Evolutionary conservation across 2,888 invertebrate genomes (phyloP), one percentile per base, ranked within the genome.

Genomic region (Monochamus alternatus): DNA sequence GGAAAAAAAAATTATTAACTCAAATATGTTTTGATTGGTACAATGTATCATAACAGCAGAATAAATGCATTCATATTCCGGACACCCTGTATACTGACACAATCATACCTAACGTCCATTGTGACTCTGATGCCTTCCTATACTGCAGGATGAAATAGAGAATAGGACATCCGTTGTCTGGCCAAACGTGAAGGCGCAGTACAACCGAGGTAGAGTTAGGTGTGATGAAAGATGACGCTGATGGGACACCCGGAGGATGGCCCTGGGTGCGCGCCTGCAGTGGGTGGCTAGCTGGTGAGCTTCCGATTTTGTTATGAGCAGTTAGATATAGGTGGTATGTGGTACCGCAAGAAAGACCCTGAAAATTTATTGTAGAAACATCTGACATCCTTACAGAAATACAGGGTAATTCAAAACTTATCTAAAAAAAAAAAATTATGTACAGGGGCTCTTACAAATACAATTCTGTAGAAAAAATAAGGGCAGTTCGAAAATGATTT

Each of bases 91-190:
- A 55, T 43, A 0, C 22, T 62, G n/a, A 30, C 38, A 51, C 10
- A 44, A n/a, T 2, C 79, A 85, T 85, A 92, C 93, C 92, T 80
- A 94, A 87, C 58, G 92, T 93, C 94, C 94, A 94, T 80, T 93
- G 93, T 51, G 91, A 90, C 67, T 93, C 93, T 68, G 90, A 89
- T 65, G 91, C 90, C 77, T 92, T 91, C 69, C 93, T 90, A 86
- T 94, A 94, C 85, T 94, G 94, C 73, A 95, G 89, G 60, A 93
- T 92, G 85, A 94, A 94, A 87, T 93, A 93, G 63, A 92, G 87
- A 75, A 95, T 90, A 0, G 94, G 93, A 81, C 94, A 94, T 12
- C 94, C 94, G 81, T 93, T 94, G 84, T 94, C 94, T 0, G 94
- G 94, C 94, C 95, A 95, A 22, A 92, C 91, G 85, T 93, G 93